Conservation (phyloP, 2,113 vertebrate species). For the Hippocampus barbouri region DNA sequence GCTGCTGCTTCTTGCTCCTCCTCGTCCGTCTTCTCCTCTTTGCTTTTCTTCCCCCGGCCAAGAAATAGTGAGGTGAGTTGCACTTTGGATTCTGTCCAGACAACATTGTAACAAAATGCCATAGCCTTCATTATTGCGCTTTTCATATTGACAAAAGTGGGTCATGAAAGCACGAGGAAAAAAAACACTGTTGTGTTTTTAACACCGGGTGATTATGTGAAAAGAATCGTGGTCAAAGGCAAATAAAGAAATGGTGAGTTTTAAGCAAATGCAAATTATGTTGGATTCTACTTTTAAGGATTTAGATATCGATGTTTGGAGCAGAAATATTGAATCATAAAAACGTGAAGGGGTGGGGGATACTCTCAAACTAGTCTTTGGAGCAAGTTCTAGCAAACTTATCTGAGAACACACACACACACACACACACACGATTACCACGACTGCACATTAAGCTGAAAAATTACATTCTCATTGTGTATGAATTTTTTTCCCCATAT, state of each 20-base stretch:
- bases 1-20: conserved; percentile 17
- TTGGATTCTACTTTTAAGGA: neutral
- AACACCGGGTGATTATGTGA: neutral
- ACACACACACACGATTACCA: neutral
- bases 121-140: neutral
- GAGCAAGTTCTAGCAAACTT: neutral
- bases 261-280: neutral
- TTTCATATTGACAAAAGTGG: neutral
- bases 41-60: neutral
- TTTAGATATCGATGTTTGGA: neutral
- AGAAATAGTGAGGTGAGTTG: neutral
- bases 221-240: neutral
- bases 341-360: neutral
- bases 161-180: neutral
- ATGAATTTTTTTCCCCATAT: neutral
- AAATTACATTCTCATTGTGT: neutral
- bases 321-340: neutral
- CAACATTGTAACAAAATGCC: neutral
- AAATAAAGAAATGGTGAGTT: neutral
- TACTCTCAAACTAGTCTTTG: neutral
- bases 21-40: neutral
- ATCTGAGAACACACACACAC: neutral
- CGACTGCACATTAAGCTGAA: neutral
- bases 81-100: neutral
- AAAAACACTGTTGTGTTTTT: too few species aligned